Conservation (phyloP, 2,113 vertebrate genomes). For the Propithecus coquereli region DNA sequence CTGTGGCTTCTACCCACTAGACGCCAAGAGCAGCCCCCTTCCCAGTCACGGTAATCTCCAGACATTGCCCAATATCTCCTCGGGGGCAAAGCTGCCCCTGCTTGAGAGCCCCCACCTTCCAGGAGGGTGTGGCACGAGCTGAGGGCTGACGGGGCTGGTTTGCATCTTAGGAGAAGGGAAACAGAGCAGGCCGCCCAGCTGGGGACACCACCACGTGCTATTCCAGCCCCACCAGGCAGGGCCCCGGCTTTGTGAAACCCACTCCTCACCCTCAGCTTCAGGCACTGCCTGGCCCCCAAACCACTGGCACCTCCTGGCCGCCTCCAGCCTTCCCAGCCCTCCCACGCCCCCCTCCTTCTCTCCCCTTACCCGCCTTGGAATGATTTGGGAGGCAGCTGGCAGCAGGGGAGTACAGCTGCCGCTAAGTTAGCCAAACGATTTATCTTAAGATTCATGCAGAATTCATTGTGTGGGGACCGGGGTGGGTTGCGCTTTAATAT, state of each 20-base stretch:
- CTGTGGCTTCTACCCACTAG: background rate
- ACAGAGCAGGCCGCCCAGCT: rapidly evolving
- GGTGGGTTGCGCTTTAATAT: slow-evolving; percentile 89
- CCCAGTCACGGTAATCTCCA: background rate
- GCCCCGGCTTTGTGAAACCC: no score
- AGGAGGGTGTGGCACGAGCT: background rate
- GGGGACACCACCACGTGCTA: rapidly evolving
- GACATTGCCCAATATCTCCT: background rate
- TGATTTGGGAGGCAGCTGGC: slow-evolving; percentile 79
- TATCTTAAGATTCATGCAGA: slow-evolving; percentile 88
- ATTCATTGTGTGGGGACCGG: slow-evolving; percentile 84
- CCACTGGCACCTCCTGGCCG: background rate
- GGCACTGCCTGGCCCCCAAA: no score
- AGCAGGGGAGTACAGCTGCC: slow-evolving; percentile 83
- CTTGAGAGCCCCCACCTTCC: background rate
- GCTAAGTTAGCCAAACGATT: slow-evolving; percentile 86
- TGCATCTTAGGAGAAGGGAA: background rate
- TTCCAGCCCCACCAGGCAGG: background rate
- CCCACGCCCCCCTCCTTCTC: background rate
- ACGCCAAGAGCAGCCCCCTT: background rate
- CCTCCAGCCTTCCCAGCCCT: background rate
- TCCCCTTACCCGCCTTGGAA: slow-evolving; percentile 57
- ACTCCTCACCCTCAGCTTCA: background rate
- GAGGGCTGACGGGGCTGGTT: background rate
- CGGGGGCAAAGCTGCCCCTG: rapidly evolving